Evolutionary conservation across 2,113 vertebrate genomes (phyloP).

Genomic region (Oryzias melastigma): DNA sequence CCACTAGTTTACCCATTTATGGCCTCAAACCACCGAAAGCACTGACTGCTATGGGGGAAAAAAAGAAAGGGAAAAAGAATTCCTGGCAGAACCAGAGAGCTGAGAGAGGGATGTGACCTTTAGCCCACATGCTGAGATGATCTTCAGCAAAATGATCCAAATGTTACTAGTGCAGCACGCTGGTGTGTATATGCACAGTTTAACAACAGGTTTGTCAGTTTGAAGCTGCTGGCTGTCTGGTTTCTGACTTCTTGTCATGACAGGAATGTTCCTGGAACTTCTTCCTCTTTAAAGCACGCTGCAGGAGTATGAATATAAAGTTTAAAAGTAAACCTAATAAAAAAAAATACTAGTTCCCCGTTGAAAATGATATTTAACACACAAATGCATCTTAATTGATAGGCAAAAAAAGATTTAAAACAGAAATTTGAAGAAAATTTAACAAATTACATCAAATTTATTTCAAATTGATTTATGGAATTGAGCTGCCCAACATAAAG

Average conservation of each 20-base stretch:
- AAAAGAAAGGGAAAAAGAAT: conserved; percentile 43
- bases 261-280: conserved; percentile 34
- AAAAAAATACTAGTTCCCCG: not conserved
- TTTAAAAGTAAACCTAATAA: conserved; percentile 11
- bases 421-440: too few relatives aligned
- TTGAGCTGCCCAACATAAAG: too few relatives aligned
- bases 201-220: conserved; percentile 42
- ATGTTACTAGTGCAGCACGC: conserved; percentile 20
- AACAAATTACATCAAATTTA: too few relatives aligned
- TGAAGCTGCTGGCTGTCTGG: conserved; percentile 49
- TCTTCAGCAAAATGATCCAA: conserved; percentile 45
- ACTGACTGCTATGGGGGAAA: conserved; percentile 16
- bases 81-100: conserved; percentile 40
- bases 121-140: conserved; percentile 65
- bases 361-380: too few relatives aligned
- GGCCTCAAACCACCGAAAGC: conserved; percentile 49
- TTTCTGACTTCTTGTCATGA: conserved; percentile 56
- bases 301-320: not conserved
- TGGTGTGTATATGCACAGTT: conserved; percentile 14
- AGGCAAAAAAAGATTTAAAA: too few relatives aligned
- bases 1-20: conserved; percentile 44
- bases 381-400: too few relatives aligned
- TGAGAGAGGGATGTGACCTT: conserved; percentile 54
- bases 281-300: conserved; percentile 44
- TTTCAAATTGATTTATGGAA: too few relatives aligned